Evolutionary conservation across 2,797 vertebrate genomes (phyloP).

Genomic region (Emydoidea blandingii): DNA sequence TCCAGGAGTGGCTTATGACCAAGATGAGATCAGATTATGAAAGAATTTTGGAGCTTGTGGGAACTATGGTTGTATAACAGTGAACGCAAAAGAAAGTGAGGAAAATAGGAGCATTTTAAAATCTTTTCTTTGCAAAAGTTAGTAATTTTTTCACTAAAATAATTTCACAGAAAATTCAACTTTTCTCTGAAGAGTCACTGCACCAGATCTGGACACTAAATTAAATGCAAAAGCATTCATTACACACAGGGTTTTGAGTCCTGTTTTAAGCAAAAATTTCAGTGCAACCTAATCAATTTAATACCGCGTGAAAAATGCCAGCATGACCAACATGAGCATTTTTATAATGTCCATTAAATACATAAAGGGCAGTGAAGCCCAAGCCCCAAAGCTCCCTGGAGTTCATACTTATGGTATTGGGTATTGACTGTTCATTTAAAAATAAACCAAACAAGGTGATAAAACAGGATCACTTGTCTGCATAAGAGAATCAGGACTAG

Average conservation of each 20-base stretch:
- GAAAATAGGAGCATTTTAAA: not conserved
- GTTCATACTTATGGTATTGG: constrained; percentile 4
- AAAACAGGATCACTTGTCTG: not conserved
- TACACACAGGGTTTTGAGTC: no score
- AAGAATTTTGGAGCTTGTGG: not conserved
- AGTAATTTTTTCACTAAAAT: not conserved
- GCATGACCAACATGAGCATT: constrained; percentile 24
- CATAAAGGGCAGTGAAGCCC: constrained; percentile 47
- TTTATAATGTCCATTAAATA: constrained; percentile 63
- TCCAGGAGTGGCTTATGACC: not conserved
- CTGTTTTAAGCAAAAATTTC: not conserved
- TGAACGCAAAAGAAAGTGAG: not conserved
- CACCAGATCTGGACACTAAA: not conserved
- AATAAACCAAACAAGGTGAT: constrained; percentile 48
- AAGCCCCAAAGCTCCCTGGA: constrained; percentile 61
- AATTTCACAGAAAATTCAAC: not conserved
- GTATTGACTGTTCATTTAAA: constrained; percentile 50
- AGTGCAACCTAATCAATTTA: not conserved
- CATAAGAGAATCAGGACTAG: constrained; percentile 33
- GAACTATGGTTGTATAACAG: not conserved
- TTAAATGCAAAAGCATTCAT: not conserved
- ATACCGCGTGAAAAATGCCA: not conserved
- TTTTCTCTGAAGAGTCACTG: not conserved
- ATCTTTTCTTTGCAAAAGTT: not conserved
- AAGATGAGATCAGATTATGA: not conserved